phyloP scores from a whole-genome alignment of 2,888 invertebrate genomes.

The Amiota mariae region DNA sequence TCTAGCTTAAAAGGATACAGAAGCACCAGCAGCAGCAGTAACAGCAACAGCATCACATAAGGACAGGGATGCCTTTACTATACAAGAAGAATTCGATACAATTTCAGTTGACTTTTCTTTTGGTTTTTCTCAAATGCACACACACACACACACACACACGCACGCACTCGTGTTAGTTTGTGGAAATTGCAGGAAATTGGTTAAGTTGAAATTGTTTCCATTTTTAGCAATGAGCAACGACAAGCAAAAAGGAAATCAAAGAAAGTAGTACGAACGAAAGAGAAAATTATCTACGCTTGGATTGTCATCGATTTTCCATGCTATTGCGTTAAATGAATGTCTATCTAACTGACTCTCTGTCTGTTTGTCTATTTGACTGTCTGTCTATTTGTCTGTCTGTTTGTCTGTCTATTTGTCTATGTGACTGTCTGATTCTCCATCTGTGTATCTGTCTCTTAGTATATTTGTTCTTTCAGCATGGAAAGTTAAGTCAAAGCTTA shows the following conservation, averaged over 20 bases:
- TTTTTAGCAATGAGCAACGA: slow-evolving; percentile 40
- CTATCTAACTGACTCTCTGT: background rate
- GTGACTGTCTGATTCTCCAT: too few species aligned
- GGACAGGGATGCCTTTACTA: background rate
- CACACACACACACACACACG: slow-evolving; percentile 9
- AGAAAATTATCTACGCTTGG: slow-evolving; percentile 64
- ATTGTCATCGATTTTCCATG: slow-evolving; percentile 67
- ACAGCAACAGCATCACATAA: background rate
- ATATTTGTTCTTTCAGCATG: too few species aligned
- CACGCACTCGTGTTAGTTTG: slow-evolving; percentile 36
- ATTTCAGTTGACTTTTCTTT: background rate
- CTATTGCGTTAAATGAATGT: slow-evolving; percentile 63
- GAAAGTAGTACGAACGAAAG: background rate
- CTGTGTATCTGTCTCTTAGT: too few species aligned
- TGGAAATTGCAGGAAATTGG: slow-evolving; percentile 66
- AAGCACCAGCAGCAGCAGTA: background rate
- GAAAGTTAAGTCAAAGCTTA: too few species aligned
- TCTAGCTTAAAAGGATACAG: background rate
- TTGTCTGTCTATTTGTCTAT: too few species aligned
- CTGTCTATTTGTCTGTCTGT: slow-evolving; percentile 29
- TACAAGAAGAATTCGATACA: background rate
- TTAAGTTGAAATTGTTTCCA: slow-evolving; percentile 64
- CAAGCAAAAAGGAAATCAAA: background rate
- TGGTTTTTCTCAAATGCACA: background rate
- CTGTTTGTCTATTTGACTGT: background rate